These are phyloP conservation scores for Heterohyrax brucei DNA, from an alignment of 2,797 vertebrate species.

Conservation along the genomic window DNA sequence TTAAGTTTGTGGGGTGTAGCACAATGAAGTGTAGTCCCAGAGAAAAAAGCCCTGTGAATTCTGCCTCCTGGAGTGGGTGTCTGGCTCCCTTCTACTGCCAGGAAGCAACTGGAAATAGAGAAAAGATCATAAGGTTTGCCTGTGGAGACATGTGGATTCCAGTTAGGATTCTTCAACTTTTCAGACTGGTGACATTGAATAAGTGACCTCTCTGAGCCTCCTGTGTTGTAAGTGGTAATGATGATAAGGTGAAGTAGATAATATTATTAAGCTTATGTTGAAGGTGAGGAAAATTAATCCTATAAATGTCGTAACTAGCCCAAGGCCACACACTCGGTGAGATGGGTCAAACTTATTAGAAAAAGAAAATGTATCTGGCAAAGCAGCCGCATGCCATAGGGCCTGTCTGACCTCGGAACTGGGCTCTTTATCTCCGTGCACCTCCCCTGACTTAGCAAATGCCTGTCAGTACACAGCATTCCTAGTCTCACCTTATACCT, in stretches of 20 bases:
- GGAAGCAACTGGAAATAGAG: not conserved
- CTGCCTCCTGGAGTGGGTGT: not conserved
- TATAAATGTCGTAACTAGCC: not conserved
- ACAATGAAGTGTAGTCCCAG: not conserved
- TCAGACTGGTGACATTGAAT: not conserved
- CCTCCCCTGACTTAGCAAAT: not conserved
- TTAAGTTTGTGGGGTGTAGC: not conserved
- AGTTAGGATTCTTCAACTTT: not conserved
- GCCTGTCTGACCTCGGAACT: not conserved
- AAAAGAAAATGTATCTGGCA: not conserved
- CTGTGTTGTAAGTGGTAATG: not conserved
- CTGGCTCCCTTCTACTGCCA: not conserved
- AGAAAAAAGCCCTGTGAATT: not conserved
- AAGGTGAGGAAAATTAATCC: not conserved
- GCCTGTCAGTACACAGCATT: not conserved
- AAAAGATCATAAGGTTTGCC: not conserved
- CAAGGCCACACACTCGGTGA: not conserved
- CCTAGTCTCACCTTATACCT: not conserved
- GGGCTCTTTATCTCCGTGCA: not conserved
- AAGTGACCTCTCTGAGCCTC: not conserved
- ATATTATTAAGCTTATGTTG: conserved; percentile 14
- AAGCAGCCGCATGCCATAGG: not conserved
- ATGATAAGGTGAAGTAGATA: not conserved
- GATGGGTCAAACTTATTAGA: not conserved
- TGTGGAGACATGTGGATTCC: not conserved